phyloP scores from a whole-genome alignment of 2,888 invertebrate genomes.

The Antheraea assamensis region DNA sequence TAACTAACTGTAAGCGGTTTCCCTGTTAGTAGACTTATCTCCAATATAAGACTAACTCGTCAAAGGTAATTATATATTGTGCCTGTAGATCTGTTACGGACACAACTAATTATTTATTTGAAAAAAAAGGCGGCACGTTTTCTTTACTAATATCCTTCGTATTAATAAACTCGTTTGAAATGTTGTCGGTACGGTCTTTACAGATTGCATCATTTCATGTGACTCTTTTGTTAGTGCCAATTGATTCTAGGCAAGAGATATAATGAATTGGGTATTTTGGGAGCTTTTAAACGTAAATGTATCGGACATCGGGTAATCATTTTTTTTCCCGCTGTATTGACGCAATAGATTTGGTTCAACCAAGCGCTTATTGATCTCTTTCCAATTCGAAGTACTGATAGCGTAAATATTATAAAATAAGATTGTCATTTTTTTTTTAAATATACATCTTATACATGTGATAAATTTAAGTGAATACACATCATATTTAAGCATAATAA shows the following conservation, averaged over 20 bases:
- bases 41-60: background rate
- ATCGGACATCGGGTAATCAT: background rate
- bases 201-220: background rate
- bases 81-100: background rate
- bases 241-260: background rate
- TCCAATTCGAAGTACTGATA: background rate
- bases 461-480: slow-evolving; percentile 9
- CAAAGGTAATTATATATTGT: background rate
- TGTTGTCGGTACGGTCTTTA: background rate
- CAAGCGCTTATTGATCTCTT: background rate
- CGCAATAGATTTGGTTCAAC: background rate
- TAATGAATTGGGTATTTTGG: background rate
- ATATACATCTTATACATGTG: background rate
- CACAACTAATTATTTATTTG: background rate
- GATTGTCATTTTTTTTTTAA: background rate
- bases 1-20: background rate
- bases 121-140: background rate
- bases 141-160: background rate
- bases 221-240: background rate
- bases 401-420: background rate
- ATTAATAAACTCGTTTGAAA: background rate
- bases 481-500: slow-evolving; percentile 16
- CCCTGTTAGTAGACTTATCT: background rate
- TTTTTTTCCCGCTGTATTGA: background rate
- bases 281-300: background rate